Base-by-base conservation (phyloP, 2,888 invertebrate genomes). In the Strigamia maritima region DNA sequence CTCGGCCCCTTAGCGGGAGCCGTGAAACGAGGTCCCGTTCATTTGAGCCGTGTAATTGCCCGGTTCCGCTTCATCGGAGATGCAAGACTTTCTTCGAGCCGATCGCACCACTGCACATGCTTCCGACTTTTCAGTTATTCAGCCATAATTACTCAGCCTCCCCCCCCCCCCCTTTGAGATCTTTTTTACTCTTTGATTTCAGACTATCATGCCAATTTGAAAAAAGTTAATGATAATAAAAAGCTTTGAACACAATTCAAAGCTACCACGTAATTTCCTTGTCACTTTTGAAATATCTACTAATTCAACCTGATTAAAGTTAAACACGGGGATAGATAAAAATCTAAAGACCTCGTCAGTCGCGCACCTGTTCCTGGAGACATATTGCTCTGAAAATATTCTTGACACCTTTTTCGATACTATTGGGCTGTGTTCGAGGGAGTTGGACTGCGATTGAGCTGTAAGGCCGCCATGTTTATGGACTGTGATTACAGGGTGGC, bases 391-490 rank as follows among this genome's bases (percentile, higher is more conserved):
- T 49, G 1, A 2, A 49, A 49, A 49, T 49, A 49, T 49, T 49
- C 49, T 19, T 19, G 49, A 49, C 49, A 49, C 49, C 49, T 49
- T 49, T 49, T 49, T 49, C 49, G 49, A 49, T 49, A 49, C 2
- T 49, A 16, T 49, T 49, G 49, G 49, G 49, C 49, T 1, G 49
- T n/a, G 16, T 49, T n/a, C 49, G 49, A 49, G 49, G 49, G 49
- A 49, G 49, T n/a, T 12, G 74, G 28, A 31, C 74, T 74, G 31
- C 74, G 76, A 76, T 76, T 76, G 76, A 76, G 76, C 76, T 76
- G 76, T 76, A 76, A 76, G 76, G 76, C 76, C 35, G 76, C 76
- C 76, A 76, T 76, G 76, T 76, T 76, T 76, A 76, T 76, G 76
- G 76, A 40, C 76, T 40, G 38, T 76, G 76, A 76, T 76, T 76